Percentiles rank a stretch among this genome's conserved stretches.
Evolutionary conservation across 2,113 vertebrate species (phyloP).

Genomic region (Pangasianodon gigas): DNA sequence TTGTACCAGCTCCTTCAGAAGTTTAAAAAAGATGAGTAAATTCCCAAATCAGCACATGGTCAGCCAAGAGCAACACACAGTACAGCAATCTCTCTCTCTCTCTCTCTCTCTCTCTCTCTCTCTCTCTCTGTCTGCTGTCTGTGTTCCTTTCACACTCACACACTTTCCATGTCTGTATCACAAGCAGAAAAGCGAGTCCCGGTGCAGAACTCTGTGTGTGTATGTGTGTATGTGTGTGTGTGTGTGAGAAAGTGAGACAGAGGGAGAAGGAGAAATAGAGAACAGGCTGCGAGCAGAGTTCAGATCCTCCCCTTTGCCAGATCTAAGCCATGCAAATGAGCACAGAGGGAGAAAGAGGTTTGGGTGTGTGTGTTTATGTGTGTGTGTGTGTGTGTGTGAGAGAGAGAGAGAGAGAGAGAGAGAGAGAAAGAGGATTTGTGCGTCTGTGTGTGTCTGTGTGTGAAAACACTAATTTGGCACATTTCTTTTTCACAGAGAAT

Average conservation of each 20-base stretch:
- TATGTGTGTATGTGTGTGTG: slow-evolving; percentile 12
- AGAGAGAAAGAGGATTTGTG: not conserved
- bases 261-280: slow-evolving; percentile 7
- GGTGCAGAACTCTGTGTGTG: not conserved
- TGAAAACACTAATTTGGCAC: slow-evolving; percentile 24
- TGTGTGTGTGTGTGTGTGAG: slow-evolving; percentile 4
- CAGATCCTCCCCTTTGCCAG: slow-evolving; percentile 53
- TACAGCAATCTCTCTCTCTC: slow-evolving; percentile 3
- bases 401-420: not conserved
- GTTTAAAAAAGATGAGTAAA: slow-evolving; percentile 11
- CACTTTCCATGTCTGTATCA: slow-evolving; percentile 28
- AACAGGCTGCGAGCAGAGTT: slow-evolving; percentile 12
- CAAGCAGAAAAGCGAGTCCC: slow-evolving; percentile 28
- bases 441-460: slow-evolving; percentile 23
- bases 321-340: slow-evolving; percentile 53
- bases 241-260: slow-evolving; percentile 15
- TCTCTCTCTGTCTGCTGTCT: not conserved
- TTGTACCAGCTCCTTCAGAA: slow-evolving; percentile 20
- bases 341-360: slow-evolving; percentile 24
- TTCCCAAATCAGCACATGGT: slow-evolving; percentile 22
- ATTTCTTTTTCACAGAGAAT: slow-evolving; percentile 27
- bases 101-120: slow-evolving; percentile 13
- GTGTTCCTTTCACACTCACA: slow-evolving; percentile 27
- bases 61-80: not conserved
- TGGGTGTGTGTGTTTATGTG: slow-evolving; percentile 37